Base-by-base conservation (phyloP, 2,797 vertebrate genomes). In the Ataeniobius toweri region DNA sequence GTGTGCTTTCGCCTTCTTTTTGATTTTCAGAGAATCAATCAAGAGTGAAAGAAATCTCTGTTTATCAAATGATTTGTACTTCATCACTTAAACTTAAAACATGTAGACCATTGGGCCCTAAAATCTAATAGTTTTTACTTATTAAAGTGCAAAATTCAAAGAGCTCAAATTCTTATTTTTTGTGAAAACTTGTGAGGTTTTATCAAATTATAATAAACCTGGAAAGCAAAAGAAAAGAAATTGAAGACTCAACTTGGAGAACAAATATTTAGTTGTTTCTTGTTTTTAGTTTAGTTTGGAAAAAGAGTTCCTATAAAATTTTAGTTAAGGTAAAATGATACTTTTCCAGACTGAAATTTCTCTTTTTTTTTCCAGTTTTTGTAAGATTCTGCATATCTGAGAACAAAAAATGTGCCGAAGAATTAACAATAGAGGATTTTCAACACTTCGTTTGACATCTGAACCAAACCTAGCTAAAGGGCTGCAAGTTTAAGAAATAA, bases 1-100 rank as follows among this genome's bases (percentile, higher is more conserved):
- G 55, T 56, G 6, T 61, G 6, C 67, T 50, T 73, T 63, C 3
- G 8, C 59, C 26, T n/a, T 58, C 12, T 22, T 3, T 73, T 71
- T 78, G 31, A 68, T 53, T 77, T n/a, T 76, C 50, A 74, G 44
- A 61, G 51, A 83, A 65, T 71, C 51, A 71, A 78, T 83, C 3
- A 28, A 61, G 55, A 82, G 61, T 72, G 36, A 71, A 80, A 84
- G 0, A 16, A 28, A 16, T 51, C 0, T 28, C 24, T 61, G 59
- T 61, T 39, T 65, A 22, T 24, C 9, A 2, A 20, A 24, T 10
- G 3, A 24, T 67, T 24, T 67, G 39, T 22, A 58, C 24, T n/a
- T 58, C 24, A 24, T 80, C 9, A 71, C 5, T 31, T 4, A 79
- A 65, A 63, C 36, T 44, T 13, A 14, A 65, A 12, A 55, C 58